phyloP scores from a whole-genome alignment of 2,888 invertebrate genomes.

The Chrysodeixis includens region DNA sequence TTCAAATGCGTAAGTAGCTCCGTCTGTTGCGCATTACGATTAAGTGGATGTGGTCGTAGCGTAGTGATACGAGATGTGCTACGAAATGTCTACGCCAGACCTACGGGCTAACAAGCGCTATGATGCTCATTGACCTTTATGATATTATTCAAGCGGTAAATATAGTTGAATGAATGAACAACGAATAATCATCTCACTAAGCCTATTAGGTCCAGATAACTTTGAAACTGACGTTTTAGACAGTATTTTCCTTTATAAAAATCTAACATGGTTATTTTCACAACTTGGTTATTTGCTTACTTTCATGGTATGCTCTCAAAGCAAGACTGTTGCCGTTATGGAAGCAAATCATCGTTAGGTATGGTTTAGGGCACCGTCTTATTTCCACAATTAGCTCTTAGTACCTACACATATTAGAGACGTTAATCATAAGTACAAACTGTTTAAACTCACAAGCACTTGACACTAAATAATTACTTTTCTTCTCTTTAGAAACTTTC shows the following conservation, averaged over 20 bases:
- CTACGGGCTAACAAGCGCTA: neutral
- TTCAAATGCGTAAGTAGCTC: neutral
- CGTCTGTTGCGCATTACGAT: too few relatives aligned
- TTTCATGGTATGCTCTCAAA: too few relatives aligned
- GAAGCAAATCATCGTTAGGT: too few relatives aligned
- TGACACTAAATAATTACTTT: constrained; percentile 17
- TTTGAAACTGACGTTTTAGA: neutral
- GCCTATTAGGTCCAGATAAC: neutral
- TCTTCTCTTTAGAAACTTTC: constrained; percentile 26
- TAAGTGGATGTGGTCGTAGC: too few relatives aligned
- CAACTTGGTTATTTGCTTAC: too few relatives aligned
- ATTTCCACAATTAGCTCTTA: too few relatives aligned
- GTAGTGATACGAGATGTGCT: neutral
- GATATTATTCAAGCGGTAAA: neutral
- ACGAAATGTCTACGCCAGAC: neutral
- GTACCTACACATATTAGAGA: too few relatives aligned
- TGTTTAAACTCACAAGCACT: neutral
- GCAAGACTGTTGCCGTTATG: too few relatives aligned
- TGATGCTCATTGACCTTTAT: neutral
- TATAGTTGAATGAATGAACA: neutral
- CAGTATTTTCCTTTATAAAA: neutral
- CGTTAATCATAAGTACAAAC: too few relatives aligned
- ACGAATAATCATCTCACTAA: neutral
- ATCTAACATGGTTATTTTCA: too few relatives aligned
- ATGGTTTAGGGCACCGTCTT: too few relatives aligned